A percentile compares a stretch with the other conserved stretches of the same genome.
phyloP scores from a whole-genome alignment of 2,797 vertebrate genomes.

The Mallotus villosus region DNA sequence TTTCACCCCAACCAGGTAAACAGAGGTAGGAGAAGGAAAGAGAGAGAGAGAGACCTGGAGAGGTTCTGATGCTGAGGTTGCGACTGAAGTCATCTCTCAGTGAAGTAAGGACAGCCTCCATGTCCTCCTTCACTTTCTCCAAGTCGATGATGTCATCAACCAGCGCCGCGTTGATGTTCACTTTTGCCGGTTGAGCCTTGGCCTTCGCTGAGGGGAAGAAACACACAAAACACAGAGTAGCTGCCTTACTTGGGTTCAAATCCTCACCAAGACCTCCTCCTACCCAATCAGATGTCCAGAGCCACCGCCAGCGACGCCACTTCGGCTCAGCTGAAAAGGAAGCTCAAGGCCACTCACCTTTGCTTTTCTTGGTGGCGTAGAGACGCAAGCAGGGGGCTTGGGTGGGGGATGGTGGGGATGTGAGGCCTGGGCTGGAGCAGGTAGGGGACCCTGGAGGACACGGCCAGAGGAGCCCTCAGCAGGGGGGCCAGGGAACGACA shows the following conservation, averaged over 20 bases:
- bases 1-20: background rate
- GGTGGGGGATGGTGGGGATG: slow-evolving; percentile 21
- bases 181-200: slow-evolving; percentile 83
- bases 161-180: slow-evolving; percentile 86
- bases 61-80: slow-evolving; percentile 87
- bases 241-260: background rate
- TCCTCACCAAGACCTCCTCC: background rate
- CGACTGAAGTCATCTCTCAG: slow-evolving; percentile 93
- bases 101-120: slow-evolving; percentile 77
- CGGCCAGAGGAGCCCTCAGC: slow-evolving; percentile 39
- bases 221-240: background rate
- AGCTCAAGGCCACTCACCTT: slow-evolving; percentile 62
- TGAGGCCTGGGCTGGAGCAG: slow-evolving; percentile 34
- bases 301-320: too few species aligned
- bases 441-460: slow-evolving; percentile 28
- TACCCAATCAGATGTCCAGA: too few species aligned
- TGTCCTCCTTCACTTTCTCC: slow-evolving; percentile 81
- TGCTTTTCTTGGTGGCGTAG: slow-evolving; percentile 91
- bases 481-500: slow-evolving; percentile 35
- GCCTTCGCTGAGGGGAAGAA: slow-evolving; percentile 77
- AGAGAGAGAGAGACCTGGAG: slow-evolving; percentile 75
- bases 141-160: slow-evolving; percentile 91
- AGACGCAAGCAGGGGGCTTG: slow-evolving; percentile 60
- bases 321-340: background rate
- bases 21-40: too few species aligned